A percentile compares a stretch with the other conserved stretches of the same genome.
Evolutionary conservation across 64 coral and sea anemone species (phyloP).

Genomic region (Cladopsammia gracilis): DNA sequence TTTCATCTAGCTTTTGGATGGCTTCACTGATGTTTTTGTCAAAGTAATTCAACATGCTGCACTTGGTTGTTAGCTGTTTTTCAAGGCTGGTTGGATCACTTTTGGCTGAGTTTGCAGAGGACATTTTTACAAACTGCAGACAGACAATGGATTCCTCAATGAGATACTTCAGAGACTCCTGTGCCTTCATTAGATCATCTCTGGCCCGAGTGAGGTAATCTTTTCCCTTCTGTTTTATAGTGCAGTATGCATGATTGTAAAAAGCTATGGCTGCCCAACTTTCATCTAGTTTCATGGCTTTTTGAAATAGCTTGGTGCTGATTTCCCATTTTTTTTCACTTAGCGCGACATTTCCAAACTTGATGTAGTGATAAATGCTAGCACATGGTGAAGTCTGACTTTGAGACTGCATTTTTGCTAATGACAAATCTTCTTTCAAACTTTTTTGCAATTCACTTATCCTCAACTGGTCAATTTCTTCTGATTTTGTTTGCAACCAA

Average conservation of each 20-base stretch:
- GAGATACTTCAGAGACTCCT: neutral
- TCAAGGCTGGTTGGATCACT: slow-evolving; percentile 3
- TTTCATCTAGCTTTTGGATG: neutral
- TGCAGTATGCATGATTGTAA: slow-evolving; percentile 46
- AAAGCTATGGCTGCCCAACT: slow-evolving; percentile 47
- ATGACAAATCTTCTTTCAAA: neutral
- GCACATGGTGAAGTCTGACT: slow-evolving; percentile 28
- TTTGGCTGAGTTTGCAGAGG: neutral
- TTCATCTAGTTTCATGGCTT: slow-evolving; percentile 23
- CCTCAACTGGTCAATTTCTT: neutral
- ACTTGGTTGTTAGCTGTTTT: slow-evolving; percentile 16
- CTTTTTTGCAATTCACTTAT: neutral
- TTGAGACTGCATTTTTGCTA: neutral
- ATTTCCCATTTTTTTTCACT: neutral
- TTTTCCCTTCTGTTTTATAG: neutral
- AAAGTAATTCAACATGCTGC: slow-evolving; percentile 6
- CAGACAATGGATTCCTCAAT: neutral
- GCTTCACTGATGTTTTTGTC: slow-evolving; percentile 23
- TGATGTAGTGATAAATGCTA: slow-evolving; percentile 38
- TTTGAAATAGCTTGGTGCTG: neutral
- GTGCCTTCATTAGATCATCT: slow-evolving; percentile 4
- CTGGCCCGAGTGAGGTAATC: slow-evolving; percentile 9
- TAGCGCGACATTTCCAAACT: slow-evolving; percentile 7
- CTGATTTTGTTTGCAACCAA: slow-evolving; percentile 44
- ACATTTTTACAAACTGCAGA: slow-evolving; percentile 15